Evolutionary conservation across 1,140 invertebrate genomes (phyloP).

Genomic region (Trachymyrmex cornetzi): DNA sequence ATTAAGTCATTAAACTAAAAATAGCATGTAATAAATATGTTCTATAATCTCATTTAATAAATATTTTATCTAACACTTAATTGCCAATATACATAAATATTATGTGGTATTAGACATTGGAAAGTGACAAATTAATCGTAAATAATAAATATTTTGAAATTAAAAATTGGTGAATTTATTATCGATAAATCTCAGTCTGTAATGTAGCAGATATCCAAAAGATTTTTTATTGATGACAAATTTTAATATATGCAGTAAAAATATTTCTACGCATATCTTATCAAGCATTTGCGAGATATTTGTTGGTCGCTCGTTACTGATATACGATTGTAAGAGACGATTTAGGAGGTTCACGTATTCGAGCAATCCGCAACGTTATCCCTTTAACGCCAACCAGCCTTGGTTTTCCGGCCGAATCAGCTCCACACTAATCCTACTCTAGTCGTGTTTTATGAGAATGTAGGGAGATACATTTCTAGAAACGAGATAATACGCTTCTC

Average conservation of each 20-base stretch:
- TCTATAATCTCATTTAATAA: neutral
- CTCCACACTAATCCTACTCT: constrained; percentile 18
- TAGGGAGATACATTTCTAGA: constrained; percentile 21
- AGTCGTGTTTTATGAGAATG: constrained; percentile 46
- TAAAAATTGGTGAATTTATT: neutral
- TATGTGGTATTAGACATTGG: neutral
- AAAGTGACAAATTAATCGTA: neutral
- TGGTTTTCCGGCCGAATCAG: constrained; percentile 43
- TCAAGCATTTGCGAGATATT: neutral
- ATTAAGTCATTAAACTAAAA: neutral
- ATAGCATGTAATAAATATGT: neutral
- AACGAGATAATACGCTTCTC: constrained; percentile 50
- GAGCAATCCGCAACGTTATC: constrained; percentile 5
- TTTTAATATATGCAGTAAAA: neutral
- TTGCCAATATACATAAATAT: neutral
- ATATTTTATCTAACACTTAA: constrained; percentile 1
- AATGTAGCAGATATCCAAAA: neutral
- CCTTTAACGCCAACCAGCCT: neutral
- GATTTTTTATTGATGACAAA: neutral
- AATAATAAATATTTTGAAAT: neutral
- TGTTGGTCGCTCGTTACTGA: neutral
- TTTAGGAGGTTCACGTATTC: constrained; percentile 9
- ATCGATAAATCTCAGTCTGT: neutral
- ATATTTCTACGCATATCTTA: neutral
- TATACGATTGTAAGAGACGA: neutral